A percentile compares a stretch with the other conserved stretches of the same genome.
Conservation (phyloP, 1,140 invertebrate species). For the Drosophila simulans region DNA sequence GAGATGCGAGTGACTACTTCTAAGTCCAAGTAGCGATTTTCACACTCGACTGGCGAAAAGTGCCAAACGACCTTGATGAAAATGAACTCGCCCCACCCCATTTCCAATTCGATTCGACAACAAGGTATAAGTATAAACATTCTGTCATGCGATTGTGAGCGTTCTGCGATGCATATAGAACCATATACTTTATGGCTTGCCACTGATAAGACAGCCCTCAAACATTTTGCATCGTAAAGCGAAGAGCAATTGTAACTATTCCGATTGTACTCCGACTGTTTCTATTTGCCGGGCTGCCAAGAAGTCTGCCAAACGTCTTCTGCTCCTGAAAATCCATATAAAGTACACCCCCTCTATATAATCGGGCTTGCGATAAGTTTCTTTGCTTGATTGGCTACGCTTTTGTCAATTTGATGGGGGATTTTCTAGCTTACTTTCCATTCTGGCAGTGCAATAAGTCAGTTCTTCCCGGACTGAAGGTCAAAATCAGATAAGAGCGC, state of each 20-base stretch:
- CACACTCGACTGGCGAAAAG: conserved; percentile 26
- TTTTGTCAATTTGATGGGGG: conserved; percentile 5
- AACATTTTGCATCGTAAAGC: conserved; percentile 71
- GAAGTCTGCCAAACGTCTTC: conserved; percentile 40
- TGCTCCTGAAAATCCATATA: background rate
- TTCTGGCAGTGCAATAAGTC: conserved; percentile 25
- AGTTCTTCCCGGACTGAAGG: conserved; percentile 37
- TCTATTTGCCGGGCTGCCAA: conserved; percentile 26
- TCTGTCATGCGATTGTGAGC: conserved; percentile 36
- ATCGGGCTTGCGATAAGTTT: conserved; percentile 42
- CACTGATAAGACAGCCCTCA: conserved; percentile 56
- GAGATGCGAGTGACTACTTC: background rate
- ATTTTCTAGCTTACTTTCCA: conserved; percentile 26
- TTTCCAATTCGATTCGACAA: conserved; percentile 15
- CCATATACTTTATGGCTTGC: conserved; percentile 59
- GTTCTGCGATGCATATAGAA: conserved; percentile 49
- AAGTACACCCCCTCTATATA: background rate
- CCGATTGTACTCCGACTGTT: conserved; percentile 22
- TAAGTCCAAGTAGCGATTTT: conserved; percentile 24
- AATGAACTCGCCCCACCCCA: conserved; percentile 60
- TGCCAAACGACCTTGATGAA: conserved; percentile 66
- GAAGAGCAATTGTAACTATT: conserved; percentile 41
- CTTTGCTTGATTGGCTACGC: conserved; percentile 35
- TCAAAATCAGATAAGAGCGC: conserved; percentile 57
- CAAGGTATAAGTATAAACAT: conserved; percentile 31